Evolutionary conservation across 2,797 vertebrate species (phyloP), one percentile per base, ranked within the genome.

Genomic region (Novumbra hubbsi): DNA sequence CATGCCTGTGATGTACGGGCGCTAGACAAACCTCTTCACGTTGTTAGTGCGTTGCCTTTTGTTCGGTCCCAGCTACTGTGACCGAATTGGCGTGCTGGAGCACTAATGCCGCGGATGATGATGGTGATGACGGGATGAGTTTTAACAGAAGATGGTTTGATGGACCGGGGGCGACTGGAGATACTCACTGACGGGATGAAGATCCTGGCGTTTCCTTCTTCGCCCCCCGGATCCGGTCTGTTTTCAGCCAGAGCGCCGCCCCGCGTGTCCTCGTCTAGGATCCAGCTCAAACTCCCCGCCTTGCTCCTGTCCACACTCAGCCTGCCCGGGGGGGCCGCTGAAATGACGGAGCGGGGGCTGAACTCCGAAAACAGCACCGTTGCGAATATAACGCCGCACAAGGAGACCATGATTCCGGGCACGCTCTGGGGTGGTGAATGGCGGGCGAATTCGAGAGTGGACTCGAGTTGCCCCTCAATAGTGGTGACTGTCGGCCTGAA

Each of bases 351-450:
- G 85, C 83, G 78, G 41, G 91, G 80, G 83, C 91, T 91, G 77
- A 94, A 90, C 91, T 93, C 91, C 55, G 95, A 93, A 86, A 97
- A 90, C 67, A 98, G 88, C 87, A 91, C 90, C 30, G 96, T 83
- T 70, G 88, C 87, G 34, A 96, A 85, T 69, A 98, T 79, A 76
- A 95, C 32, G 0, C 85, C 87, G 70, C 85, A 93, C 49, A 88
- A 80, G 45, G 93, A 93, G 76, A 87, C 81, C 90, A 85, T 95
- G 91, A 88, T 94, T 72, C 76, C 86, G 85, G 67, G n/a, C n/a
- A n/a, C n/a, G n/a, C n/a, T n/a, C n/a, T n/a, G n/a, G n/a, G n/a
- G n/a, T n/a, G n/a, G n/a, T n/a, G n/a, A n/a, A n/a, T n/a, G n/a
- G n/a, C n/a, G n/a, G n/a, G 77, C 71, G 78, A 86, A 49, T 45